These are phyloP conservation scores for Ochotona princeps DNA, from an alignment of 2,113 vertebrate genomes.

Conservation along the genomic window DNA sequence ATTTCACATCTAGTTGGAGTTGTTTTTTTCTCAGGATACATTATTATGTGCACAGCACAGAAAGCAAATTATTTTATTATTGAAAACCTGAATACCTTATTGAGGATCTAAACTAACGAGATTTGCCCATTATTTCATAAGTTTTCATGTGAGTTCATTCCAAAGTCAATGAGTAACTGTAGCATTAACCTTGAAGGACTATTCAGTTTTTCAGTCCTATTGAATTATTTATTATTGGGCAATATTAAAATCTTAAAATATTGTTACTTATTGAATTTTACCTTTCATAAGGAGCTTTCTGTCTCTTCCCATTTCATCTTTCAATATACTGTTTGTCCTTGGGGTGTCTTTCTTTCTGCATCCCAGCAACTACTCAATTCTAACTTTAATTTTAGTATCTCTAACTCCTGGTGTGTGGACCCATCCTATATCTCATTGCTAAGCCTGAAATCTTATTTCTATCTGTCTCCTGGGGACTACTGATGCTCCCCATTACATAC, in stretches of 20 bases:
- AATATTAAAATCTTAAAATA: slow-evolving; percentile 71
- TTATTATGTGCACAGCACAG: not conserved
- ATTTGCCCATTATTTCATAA: slow-evolving; percentile 59
- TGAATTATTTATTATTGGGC: slow-evolving; percentile 68
- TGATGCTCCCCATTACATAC: not conserved
- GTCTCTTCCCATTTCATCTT: not conserved
- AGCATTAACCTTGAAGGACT: slow-evolving; percentile 63
- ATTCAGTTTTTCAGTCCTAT: slow-evolving; percentile 68
- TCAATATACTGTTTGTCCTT: not conserved
- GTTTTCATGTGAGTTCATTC: slow-evolving; percentile 78
- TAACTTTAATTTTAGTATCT: not conserved
- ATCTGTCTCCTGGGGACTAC: rapidly evolving
- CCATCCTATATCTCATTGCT: not conserved
- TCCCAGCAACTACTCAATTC: not conserved
- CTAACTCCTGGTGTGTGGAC: not conserved
- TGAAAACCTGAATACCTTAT: not conserved
- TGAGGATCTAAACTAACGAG: slow-evolving; percentile 55
- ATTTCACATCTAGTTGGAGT: not conserved
- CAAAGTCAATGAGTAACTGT: slow-evolving; percentile 72
- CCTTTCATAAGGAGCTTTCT: slow-evolving; percentile 64
- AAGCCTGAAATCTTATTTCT: not conserved
- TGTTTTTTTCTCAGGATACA: not conserved
- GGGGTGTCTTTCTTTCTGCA: not conserved
- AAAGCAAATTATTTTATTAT: not conserved
- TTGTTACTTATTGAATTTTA: slow-evolving; percentile 59